These are phyloP conservation scores for Camptogramma bilineatum DNA, from an alignment of 2,888 invertebrate genomes.

Conservation along the genomic window DNA sequence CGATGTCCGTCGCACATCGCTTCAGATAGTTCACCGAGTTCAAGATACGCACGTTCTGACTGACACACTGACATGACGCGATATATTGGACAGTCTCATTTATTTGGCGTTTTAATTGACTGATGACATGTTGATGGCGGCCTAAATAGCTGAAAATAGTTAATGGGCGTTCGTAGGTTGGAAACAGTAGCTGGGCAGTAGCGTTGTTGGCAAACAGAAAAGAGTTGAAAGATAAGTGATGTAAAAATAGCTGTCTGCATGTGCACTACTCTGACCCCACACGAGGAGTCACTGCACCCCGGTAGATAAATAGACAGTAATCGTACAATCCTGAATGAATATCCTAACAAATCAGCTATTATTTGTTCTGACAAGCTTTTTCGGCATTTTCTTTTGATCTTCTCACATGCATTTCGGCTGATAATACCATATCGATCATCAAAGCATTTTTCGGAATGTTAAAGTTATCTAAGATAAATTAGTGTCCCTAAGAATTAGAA, in stretches of 20 bases:
- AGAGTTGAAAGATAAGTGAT: constrained; percentile 17
- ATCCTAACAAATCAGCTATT: background rate
- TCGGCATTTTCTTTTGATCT: background rate
- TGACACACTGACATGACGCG: constrained; percentile 33
- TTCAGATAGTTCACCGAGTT: constrained; percentile 44
- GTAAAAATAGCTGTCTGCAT: constrained; percentile 20
- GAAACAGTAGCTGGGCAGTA: constrained; percentile 7
- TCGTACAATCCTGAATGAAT: background rate
- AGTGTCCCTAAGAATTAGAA: no score
- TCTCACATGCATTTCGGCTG: background rate
- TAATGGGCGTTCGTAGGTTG: constrained; percentile 9
- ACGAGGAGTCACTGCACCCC: constrained; percentile 21
- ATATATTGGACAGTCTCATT: constrained; percentile 27
- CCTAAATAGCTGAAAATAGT: constrained; percentile 21
- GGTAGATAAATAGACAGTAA: constrained; percentile 1
- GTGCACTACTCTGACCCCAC: constrained; percentile 24
- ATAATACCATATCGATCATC: background rate
- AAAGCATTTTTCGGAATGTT: background rate
- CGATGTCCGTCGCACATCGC: constrained; percentile 50
- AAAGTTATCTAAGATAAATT: background rate
- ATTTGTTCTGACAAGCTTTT: background rate
- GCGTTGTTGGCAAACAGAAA: constrained; percentile 8
- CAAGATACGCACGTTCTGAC: constrained; percentile 37
- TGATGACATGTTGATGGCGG: constrained; percentile 28
- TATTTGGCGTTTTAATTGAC: constrained; percentile 30